Evolutionary conservation across 2,113 vertebrate species (phyloP), one percentile per base, ranked within the genome.

Genomic region (Corythoichthys haematopterus): DNA sequence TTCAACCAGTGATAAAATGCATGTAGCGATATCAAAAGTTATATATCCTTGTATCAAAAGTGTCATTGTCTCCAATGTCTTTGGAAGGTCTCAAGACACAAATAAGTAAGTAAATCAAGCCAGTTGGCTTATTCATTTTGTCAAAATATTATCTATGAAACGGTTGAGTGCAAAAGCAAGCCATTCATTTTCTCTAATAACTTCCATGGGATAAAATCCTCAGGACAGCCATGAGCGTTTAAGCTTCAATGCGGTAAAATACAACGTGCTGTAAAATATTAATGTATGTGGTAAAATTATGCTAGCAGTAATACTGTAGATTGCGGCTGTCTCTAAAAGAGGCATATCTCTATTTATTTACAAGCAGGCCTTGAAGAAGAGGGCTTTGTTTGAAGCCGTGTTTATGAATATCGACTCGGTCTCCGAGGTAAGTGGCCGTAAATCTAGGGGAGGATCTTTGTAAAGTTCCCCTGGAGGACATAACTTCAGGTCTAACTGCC

Each of bases 261-360:
- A 91, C 89, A 92, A 88, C 84, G 79, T 83, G 78, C 85, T 67
- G 82, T 93, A 92, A 93, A 93, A 90, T 90, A 91, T 90, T 92
- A 91, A 91, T 90, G 89, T 62, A 75, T 60, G 86, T 74, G 87
- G 82, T 93, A 91, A 91, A 92, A 92, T 90, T 89, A 90, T 86
- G 89, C 88, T 87, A 84, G 83, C 81, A 88, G 84, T 89, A 91
- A 91, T 92, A 91, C 90, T 91, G 91, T 89, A 90, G 85, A 92
- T 91, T 89, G 88, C 77, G 68, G 82, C 84, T 90, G 90, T 92
- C 92, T 90, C 88, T 92, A 90, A 91, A 92, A 90, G 73, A 88
- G 84, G 85, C 82, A 81, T 88, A 92, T 92, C 87, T 86, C 72
- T 86, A 87, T 92, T 91, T 90, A 91, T 93, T 92, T 91, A 91